A percentile compares a stretch with the other conserved stretches of the same genome.
These are phyloP conservation scores for Heliconius sara DNA, from an alignment of 2,888 invertebrate species.

Conservation along the genomic window DNA sequence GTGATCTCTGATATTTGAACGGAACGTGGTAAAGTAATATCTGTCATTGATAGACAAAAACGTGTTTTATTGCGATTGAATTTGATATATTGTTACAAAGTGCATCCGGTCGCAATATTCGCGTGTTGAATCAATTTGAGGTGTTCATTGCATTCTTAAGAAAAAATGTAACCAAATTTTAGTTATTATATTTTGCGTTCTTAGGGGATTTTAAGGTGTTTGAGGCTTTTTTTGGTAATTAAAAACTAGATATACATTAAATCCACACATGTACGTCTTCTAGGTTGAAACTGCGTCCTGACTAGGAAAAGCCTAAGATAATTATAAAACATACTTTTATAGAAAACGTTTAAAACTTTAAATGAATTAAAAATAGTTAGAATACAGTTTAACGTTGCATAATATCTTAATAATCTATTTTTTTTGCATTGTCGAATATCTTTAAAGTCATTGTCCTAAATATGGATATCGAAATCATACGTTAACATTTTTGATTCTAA, in stretches of 20 bases:
- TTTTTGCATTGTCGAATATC: not conserved
- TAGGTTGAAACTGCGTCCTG: too few relatives aligned
- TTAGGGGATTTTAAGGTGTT: not conserved
- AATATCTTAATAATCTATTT: too few relatives aligned
- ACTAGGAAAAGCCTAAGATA: too few relatives aligned
- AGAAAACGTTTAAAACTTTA: too few relatives aligned
- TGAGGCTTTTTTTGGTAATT: not conserved
- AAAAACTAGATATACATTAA: not conserved
- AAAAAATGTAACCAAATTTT: not conserved
- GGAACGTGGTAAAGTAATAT: slow-evolving; percentile 26
- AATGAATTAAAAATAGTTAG: too few relatives aligned
- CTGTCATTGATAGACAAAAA: slow-evolving; percentile 23
- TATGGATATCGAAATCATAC: slow-evolving; percentile 4
- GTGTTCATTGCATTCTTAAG: slow-evolving; percentile 1
- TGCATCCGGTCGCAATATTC: slow-evolving; percentile 23
- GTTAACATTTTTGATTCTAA: slow-evolving; percentile 13
- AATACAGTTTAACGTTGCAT: too few relatives aligned
- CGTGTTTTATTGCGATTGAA: slow-evolving; percentile 18
- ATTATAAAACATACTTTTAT: too few relatives aligned
- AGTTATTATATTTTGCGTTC: not conserved
- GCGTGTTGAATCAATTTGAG: slow-evolving; percentile 35
- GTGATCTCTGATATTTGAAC: slow-evolving; percentile 35
- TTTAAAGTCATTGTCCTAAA: not conserved
- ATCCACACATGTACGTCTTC: not conserved
- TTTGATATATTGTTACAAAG: slow-evolving; percentile 21